These are phyloP conservation scores for Seira musarum DNA, from an alignment of 2,888 invertebrate genomes.

Conservation along the genomic window DNA sequence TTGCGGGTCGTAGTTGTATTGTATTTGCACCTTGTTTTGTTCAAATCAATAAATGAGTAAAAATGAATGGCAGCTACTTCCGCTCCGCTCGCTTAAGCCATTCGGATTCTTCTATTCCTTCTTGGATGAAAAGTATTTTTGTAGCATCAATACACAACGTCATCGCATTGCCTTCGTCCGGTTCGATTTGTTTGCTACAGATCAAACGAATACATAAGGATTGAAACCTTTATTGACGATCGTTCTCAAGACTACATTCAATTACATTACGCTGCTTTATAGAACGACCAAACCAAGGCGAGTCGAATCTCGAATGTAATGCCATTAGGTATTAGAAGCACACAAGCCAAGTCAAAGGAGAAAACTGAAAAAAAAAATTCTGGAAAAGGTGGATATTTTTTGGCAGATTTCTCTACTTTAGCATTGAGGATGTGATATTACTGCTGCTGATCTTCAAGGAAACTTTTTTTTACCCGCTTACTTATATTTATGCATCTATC, in stretches of 20 bases:
- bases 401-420: background rate
- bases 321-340: background rate
- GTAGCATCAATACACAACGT: background rate
- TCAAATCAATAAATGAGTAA: no score
- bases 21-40: background rate
- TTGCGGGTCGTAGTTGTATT: background rate
- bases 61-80: background rate
- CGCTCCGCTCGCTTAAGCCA: background rate
- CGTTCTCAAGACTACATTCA: slow-evolving; percentile 13
- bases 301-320: background rate
- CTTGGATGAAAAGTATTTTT: background rate
- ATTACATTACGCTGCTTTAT: slow-evolving; percentile 41
- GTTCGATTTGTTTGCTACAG: background rate
- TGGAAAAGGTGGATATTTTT: background rate
- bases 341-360: no score
- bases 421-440: background rate
- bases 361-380: background rate
- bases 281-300: no score
- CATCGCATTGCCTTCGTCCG: background rate
- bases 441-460: background rate
- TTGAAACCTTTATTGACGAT: background rate
- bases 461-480: slow-evolving; percentile 2
- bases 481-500: slow-evolving; percentile 46
- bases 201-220: background rate
- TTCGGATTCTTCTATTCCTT: background rate